Evolutionary conservation across 2,113 vertebrate species (phyloP), one percentile per base, ranked within the genome.

Genomic region (Prietella phreatophila): DNA sequence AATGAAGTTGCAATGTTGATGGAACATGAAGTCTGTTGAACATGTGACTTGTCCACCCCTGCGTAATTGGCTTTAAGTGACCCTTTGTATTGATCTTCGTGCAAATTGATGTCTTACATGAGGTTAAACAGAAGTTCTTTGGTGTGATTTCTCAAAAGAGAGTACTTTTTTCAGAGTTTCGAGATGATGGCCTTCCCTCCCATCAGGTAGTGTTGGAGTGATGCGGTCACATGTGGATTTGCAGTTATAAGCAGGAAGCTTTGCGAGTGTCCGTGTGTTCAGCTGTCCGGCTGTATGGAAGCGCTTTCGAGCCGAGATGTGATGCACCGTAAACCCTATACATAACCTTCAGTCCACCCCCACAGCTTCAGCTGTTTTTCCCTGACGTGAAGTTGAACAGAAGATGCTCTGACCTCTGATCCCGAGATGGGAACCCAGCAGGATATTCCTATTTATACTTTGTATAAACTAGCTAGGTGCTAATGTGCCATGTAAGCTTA

Each of bases 321-420:
- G 30, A 22, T 47, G 11, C 86, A 58, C 83, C 73, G 11, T 27
- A 53, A 53, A 58, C 84, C 30, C 85, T 69, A 82, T 86, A n/a
- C 79, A 75, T 88, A 78, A 82, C 85, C 60, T 65, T 84, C 30
- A 27, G 50, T 63, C 61, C 55, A 80, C 36, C 84, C 36, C 85
- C 86, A 14, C 73, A 11, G 65, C 78, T 33, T 92, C 91, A 91
- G 87, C 91, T 93, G 90, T 92, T 87, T 83, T 82, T 89, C 47
- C 75, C 76, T 89, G 82, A 87, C 88, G 88, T 89, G 85, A 93
- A 92, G 89, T 91, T 86, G 78, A 92, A 82, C 89, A 87, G 91
- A 89, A 81, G 86, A 69, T 73, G 53, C 86, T 81, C 55, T 47
- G 81, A 84, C 89, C 88, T 82, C 60, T 56, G 71, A 50, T 20